Percentiles rank a stretch among this genome's conserved stretches.
phyloP scores from a whole-genome alignment of 2,888 invertebrate species.

The Metopia argyrocephala region DNA sequence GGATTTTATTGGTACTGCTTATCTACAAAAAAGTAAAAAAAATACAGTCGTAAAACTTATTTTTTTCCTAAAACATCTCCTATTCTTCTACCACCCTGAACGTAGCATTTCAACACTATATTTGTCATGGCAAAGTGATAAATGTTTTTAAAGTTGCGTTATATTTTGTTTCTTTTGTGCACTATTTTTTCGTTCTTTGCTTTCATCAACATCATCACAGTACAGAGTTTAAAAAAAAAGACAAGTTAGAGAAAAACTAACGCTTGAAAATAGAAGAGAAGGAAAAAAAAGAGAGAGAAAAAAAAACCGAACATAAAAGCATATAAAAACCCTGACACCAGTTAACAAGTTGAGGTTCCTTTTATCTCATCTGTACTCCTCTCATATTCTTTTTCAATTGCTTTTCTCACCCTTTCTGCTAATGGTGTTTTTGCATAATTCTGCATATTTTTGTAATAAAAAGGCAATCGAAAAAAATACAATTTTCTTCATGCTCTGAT shows the following conservation, averaged over 20 bases:
- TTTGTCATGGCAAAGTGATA: slow-evolving; percentile 60
- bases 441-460: background rate
- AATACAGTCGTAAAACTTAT: background rate
- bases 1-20: too few relatives aligned
- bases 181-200: background rate
- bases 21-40: too few relatives aligned
- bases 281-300: background rate
- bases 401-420: too few relatives aligned
- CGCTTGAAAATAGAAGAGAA: background rate
- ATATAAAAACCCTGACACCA: background rate
- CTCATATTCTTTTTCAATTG: too few relatives aligned
- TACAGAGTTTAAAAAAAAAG: background rate
- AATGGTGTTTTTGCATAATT: background rate
- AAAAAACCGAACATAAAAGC: background rate
- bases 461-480: background rate
- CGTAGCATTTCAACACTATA: slow-evolving; percentile 45
- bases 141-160: slow-evolving; percentile 38
- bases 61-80: background rate
- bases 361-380: background rate
- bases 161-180: background rate
- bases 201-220: background rate
- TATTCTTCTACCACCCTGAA: background rate
- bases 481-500: background rate
- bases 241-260: background rate
- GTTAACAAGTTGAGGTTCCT: slow-evolving; percentile 3